Base-by-base conservation (phyloP, 92 coral and sea anemone genomes). In the Epizoanthus illoricatus region DNA sequence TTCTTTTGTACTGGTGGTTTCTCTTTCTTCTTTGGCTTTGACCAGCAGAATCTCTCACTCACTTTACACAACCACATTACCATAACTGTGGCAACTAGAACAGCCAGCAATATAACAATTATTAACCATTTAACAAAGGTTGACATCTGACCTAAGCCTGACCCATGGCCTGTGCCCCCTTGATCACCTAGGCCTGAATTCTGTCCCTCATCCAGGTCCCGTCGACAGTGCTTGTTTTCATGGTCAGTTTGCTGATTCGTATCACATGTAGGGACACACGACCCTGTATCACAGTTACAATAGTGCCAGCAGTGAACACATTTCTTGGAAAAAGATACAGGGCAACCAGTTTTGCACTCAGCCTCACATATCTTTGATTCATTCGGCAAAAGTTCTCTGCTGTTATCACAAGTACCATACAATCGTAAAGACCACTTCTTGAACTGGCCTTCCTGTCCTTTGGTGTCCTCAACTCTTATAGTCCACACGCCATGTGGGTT, bases 401-500 rank as follows among this genome's bases (percentile, higher is more conserved):
- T 72, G 57, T 88, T 84, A 39, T 91, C 87, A 69, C 94, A 97
- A 5, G 99, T 90, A 10, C 99, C 99, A 79, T 90, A 97, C 47
- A 97, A 76, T 60, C 94, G 83, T 79, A 97, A 65, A 52, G 91
- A 88, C 99, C 99, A 97, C 74, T 83, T 86, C 71, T 90, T 90
- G 41, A 96, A 93, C 39, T 61, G 64, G 28, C 98, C 98, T 45
- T 56, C 75, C 16, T 75, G 68, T 11, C 90, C 90, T 39, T 66
- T 88, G 20, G 92, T 93, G 83, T 89, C 90, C 40, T 84, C 83
- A 21, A 94, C 91, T 79, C 87, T 87, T 21, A 97, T 62, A 2
- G 92, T 93, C 99, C 99, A 97, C 15, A 74, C 71, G 0, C 99
- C 99, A n/a, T 68, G 90, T 61, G 99, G 99, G 72, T 89, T 87